Evolutionary conservation across 2,888 invertebrate species (phyloP).

Genomic region (Polyploca ridens): DNA sequence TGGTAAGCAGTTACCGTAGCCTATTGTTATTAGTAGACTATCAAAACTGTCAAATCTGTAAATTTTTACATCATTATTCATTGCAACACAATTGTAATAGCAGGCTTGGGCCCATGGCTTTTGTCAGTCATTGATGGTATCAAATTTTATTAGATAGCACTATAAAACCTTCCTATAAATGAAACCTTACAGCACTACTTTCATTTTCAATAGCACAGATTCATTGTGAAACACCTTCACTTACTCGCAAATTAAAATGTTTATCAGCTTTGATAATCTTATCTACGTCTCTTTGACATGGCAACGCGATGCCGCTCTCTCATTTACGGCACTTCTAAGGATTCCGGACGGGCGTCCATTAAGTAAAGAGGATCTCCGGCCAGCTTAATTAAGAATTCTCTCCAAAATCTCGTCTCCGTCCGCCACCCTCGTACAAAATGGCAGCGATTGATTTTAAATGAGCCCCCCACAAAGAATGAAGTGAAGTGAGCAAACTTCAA

Average conservation of each 20-base stretch:
- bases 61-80: too few relatives aligned
- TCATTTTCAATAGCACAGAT: background rate
- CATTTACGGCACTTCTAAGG: constrained; percentile 71
- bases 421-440: constrained; percentile 68
- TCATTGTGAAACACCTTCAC: constrained; percentile 20
- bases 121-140: too few relatives aligned
- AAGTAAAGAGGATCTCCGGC: constrained; percentile 76
- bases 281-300: constrained; percentile 61
- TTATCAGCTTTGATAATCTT: constrained; percentile 60
- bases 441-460: constrained; percentile 82
- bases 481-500: constrained; percentile 53
- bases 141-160: too few relatives aligned
- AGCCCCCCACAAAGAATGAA: constrained; percentile 66
- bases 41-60: too few relatives aligned
- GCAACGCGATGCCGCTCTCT: constrained; percentile 49
- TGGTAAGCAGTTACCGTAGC: too few relatives aligned
- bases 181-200: background rate
- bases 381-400: constrained; percentile 82
- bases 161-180: background rate
- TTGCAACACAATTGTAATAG: too few relatives aligned
- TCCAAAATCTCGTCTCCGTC: constrained; percentile 72
- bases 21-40: too few relatives aligned
- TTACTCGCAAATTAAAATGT: constrained; percentile 54
- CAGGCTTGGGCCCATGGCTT: too few relatives aligned
- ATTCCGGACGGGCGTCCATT: constrained; percentile 75